Evolutionary conservation across 2,888 invertebrate genomes (phyloP).

Genomic region (Plebejus melissa): DNA sequence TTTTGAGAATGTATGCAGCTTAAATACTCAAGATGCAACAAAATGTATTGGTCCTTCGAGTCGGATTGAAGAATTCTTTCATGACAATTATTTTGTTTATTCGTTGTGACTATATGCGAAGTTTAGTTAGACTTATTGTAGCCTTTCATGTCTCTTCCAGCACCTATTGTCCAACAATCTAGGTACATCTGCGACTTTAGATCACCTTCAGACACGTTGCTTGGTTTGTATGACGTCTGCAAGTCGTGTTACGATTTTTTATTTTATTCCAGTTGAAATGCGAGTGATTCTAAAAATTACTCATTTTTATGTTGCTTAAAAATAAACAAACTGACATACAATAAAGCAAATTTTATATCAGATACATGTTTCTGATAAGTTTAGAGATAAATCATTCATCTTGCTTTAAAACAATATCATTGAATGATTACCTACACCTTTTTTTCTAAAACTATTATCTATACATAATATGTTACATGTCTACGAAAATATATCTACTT

Average conservation of each 20-base stretch:
- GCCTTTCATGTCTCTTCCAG: not conserved
- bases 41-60: not conserved
- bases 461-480: not conserved
- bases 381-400: not conserved
- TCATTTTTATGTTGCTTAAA: too few relatives aligned
- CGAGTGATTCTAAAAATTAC: too few relatives aligned
- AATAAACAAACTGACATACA: not conserved
- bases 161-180: conserved; percentile 16
- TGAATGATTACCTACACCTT: not conserved
- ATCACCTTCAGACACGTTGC: conserved; percentile 24
- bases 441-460: not conserved
- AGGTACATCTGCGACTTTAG: conserved; percentile 18
- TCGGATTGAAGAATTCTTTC: not conserved
- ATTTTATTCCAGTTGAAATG: not conserved
- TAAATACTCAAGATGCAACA: not conserved
- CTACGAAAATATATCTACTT: too few relatives aligned
- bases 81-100: not conserved
- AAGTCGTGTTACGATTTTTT: not conserved
- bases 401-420: not conserved
- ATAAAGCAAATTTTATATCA: not conserved
- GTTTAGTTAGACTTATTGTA: conserved; percentile 17
- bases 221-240: conserved; percentile 9
- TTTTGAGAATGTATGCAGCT: not conserved
- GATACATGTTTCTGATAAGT: not conserved
- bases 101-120: not conserved